These are phyloP conservation scores for Pheosia tremula DNA, from an alignment of 2,888 invertebrate species.

Conservation along the genomic window DNA sequence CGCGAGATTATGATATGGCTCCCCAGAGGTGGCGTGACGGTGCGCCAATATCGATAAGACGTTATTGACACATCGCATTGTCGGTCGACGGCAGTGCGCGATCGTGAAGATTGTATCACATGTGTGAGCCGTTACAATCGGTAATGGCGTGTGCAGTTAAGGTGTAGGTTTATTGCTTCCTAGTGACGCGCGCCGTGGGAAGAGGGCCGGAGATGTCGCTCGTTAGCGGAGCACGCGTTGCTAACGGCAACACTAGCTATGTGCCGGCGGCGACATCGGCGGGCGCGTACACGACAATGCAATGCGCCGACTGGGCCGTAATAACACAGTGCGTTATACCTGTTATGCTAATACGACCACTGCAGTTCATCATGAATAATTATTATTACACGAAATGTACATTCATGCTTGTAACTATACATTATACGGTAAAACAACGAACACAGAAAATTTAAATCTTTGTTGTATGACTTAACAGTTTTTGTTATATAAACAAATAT, in stretches of 20 bases:
- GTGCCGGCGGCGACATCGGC: slow-evolving; percentile 14
- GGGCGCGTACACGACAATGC: slow-evolving; percentile 33
- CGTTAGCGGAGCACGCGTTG: slow-evolving; percentile 72
- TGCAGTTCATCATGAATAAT: slow-evolving; percentile 33
- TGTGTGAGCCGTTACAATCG: slow-evolving; percentile 75
- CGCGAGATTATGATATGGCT: slow-evolving; percentile 42
- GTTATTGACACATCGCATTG: slow-evolving; percentile 65
- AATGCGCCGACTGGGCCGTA: slow-evolving; percentile 32
- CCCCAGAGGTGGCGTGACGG: slow-evolving; percentile 41
- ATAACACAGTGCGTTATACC: slow-evolving; percentile 35
- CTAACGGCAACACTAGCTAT: slow-evolving; percentile 45
- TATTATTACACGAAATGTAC: slow-evolving; percentile 19
- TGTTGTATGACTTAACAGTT: too few relatives aligned
- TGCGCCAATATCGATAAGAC: slow-evolving; percentile 72
- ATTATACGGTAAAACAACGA: neutral
- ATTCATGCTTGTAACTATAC: neutral
- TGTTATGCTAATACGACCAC: slow-evolving; percentile 41
- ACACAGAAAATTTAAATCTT: too few relatives aligned
- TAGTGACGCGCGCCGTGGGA: slow-evolving; percentile 72
- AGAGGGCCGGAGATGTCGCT: slow-evolving; percentile 78
- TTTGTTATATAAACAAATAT: too few relatives aligned
- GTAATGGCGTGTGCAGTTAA: slow-evolving; percentile 81
- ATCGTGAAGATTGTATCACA: slow-evolving; percentile 73
- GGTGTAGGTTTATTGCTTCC: slow-evolving; percentile 83
- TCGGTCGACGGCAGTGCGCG: slow-evolving; percentile 42